Evolutionary conservation across 2,797 vertebrate species (phyloP).

Genomic region (Helarctos malayanus): DNA sequence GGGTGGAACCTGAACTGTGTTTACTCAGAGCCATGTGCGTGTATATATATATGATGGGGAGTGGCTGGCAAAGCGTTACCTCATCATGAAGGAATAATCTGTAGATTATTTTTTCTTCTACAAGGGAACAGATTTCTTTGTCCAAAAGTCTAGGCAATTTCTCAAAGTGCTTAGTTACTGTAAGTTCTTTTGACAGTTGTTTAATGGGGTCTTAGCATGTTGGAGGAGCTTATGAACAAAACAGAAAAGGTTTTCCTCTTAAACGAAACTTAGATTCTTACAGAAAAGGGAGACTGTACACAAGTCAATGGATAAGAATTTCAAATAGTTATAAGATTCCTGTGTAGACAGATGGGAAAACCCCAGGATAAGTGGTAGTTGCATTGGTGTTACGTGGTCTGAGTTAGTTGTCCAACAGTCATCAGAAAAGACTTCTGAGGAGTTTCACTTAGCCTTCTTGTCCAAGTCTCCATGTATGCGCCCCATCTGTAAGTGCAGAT

Average conservation of each 20-base stretch:
- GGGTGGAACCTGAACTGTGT: slow-evolving; percentile 50
- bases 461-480: not conserved
- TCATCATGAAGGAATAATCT: slow-evolving; percentile 69
- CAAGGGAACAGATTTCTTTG: slow-evolving; percentile 52
- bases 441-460: not conserved
- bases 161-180: not conserved
- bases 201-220: slow-evolving; percentile 39
- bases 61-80: slow-evolving; percentile 55
- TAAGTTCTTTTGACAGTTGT: not conserved
- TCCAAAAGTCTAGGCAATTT: slow-evolving; percentile 50
- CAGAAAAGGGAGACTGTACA: slow-evolving; percentile 31
- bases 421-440: not conserved
- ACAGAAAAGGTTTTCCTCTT: slow-evolving; percentile 9
- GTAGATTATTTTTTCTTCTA: slow-evolving; percentile 33
- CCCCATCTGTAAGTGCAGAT: not conserved
- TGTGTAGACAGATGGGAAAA: not conserved
- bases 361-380: not conserved
- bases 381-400: not conserved
- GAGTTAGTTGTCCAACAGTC: not conserved
- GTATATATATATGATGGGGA: slow-evolving; percentile 4
- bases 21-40: slow-evolving; percentile 65
- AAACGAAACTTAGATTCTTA: not conserved
- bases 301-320: slow-evolving; percentile 40
- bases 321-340: not conserved
- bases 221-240: slow-evolving; percentile 34